A percentile compares a stretch with the other conserved stretches of the same genome.
These are phyloP conservation scores for Bemisia tabaci DNA, from an alignment of 1,140 invertebrate species.

Conservation along the genomic window DNA sequence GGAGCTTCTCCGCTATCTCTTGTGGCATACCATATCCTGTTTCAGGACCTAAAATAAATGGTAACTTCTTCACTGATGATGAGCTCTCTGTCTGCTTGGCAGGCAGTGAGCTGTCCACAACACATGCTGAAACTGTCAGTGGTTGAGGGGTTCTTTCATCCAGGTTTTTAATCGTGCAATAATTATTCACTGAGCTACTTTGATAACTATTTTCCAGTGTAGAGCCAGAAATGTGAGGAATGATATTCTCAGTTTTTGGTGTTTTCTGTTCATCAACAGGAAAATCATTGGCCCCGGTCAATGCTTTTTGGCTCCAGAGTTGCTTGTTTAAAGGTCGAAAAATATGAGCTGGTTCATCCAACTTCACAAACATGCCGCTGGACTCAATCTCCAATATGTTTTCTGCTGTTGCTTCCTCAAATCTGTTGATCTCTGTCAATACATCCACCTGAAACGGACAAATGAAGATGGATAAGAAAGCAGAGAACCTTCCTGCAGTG, in stretches of 20 bases:
- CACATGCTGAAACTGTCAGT: background rate
- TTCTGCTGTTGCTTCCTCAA: slow-evolving; percentile 28
- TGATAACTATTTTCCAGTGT: background rate
- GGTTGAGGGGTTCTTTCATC: background rate
- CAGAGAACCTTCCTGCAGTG: no score
- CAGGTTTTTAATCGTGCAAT: background rate
- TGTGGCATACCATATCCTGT: slow-evolving; percentile 19
- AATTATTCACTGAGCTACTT: background rate
- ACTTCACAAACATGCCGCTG: slow-evolving; percentile 27
- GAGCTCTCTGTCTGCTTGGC: background rate
- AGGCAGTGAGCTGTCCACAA: background rate
- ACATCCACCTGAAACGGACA: slow-evolving; percentile 18
- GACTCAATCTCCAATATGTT: slow-evolving; percentile 30
- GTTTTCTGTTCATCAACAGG: background rate
- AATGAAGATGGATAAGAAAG: no score
- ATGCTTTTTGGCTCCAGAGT: background rate
- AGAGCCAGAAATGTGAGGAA: background rate
- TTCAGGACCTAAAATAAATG: slow-evolving; percentile 10
- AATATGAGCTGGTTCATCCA: slow-evolving; percentile 15
- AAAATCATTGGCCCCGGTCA: background rate
- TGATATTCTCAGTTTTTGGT: background rate
- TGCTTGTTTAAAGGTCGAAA: background rate
- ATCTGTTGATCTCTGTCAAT: slow-evolving; percentile 32
- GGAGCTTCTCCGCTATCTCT: background rate
- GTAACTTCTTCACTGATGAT: slow-evolving; percentile 15